Percentiles rank a stretch among this genome's conserved stretches.
Evolutionary conservation across 2,113 vertebrate genomes (phyloP).

Genomic region (Ctenodactylus gundi): DNA sequence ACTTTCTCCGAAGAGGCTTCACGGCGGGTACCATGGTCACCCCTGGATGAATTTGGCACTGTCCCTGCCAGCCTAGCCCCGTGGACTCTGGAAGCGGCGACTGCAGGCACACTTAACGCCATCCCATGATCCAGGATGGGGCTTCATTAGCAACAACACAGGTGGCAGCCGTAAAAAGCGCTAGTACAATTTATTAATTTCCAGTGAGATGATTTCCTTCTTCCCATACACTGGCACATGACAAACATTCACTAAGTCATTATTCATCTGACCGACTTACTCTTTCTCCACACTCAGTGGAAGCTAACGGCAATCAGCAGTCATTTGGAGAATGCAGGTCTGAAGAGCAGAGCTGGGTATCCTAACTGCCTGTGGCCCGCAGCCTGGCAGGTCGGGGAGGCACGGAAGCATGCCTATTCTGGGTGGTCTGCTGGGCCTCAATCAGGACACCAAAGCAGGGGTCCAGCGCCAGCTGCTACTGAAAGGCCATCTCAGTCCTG

Average conservation of each 20-base stretch:
- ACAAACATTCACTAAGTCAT: not conserved
- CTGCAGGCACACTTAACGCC: not conserved
- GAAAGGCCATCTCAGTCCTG: constrained; percentile 8
- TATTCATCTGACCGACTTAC: not conserved
- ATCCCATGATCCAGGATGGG: not conserved
- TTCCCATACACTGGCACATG: not conserved
- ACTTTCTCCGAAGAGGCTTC: not conserved
- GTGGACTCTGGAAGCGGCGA: not conserved
- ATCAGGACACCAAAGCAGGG: not conserved
- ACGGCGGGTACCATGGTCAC: not conserved
- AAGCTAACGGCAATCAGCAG: not conserved
- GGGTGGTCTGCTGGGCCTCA: not conserved
- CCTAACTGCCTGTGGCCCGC: not conserved
- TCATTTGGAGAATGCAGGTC: not conserved
- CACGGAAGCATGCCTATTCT: not conserved
- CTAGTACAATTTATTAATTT: not conserved
- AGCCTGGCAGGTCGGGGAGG: too few species aligned
- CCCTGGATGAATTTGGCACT: not conserved
- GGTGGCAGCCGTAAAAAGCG: not conserved
- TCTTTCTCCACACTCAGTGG: not conserved
- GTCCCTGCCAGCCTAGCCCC: not conserved
- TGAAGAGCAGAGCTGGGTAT: not conserved
- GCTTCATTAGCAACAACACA: not conserved
- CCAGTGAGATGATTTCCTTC: not conserved
- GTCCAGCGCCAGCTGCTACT: not conserved